Evolutionary conservation across 2,888 invertebrate species (phyloP), one percentile per base, ranked within the genome.

Genomic region (Coecobrya sp.): DNA sequence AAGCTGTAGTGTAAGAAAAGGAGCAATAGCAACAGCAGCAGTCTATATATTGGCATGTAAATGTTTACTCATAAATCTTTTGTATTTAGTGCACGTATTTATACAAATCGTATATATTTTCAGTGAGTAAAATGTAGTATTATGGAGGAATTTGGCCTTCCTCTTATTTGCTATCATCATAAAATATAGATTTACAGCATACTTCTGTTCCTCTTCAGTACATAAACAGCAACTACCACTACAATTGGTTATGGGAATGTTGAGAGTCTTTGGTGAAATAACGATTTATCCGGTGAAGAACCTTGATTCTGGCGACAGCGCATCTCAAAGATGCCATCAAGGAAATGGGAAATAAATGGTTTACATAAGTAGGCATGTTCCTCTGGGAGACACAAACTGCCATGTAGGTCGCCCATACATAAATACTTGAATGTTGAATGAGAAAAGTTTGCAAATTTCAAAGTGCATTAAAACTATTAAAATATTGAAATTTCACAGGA

Each of bases 21-120:
- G 27, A 27, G 36, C 52, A 42, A 84, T 45, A 36, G 22, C 55
- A 62, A 84, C 49, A 13, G 11, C 13, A 49, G 49, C 1, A 13
- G 13, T 49, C 49, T 49, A 49, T 49, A 13, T 49, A 49, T 1
- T 10, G 10, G 7, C 49, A 3, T 11, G 13, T 59, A 19, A 5
- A 59, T 59, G 59, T 59, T 59, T 19, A 22, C 22, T 59, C 59
- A 19, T n/a, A 22, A 59, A 19, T n/a, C 22, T 59, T 59, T 59
- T 22, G 59, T 59, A 59, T 59, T 59, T 59, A 13, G 19, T 59
- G 59, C 59, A 59, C 59, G 59, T 59, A 59, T 19, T 59, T 59
- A 22, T 19, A 22, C 19, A 59, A 59, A 59, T 59, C 59, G 36
- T 36, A 36, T 59, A 59, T 22, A 11, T 59, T 59, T 59, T 19